Base-by-base conservation (phyloP, 1,140 invertebrate species). In the Reticulitermes speratus region DNA sequence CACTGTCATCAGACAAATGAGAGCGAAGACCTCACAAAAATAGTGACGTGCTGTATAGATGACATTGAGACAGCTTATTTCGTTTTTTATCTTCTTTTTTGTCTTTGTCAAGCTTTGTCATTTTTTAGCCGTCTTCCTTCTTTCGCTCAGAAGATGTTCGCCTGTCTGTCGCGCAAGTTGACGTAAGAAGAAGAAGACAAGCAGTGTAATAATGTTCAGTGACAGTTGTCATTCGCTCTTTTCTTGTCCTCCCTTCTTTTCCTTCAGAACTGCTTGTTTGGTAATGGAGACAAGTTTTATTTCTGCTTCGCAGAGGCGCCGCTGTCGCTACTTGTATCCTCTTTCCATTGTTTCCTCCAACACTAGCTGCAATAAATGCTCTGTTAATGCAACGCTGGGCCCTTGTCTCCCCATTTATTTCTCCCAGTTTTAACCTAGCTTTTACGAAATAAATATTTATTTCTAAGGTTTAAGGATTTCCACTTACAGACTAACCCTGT, bases 181-280 rank as follows among this genome's bases (percentile, higher is more conserved):
- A 86, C 86, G 55, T 69, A 82, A 84, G 86, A 86, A 86, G 81
- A 86, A 84, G 86, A 59, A 86, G 45, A 86, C 86, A 86, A 86
- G 86, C 69, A 86, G 82, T 75, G 87, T 87, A 87, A 87, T 87
- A 87, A 87, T 87, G 87, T 86, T 85, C 87, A 81, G 84, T 87
- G 87, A 87, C 87, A 87, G 84, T 86, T 86, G 87, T 87, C 87
- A 87, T 55, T 87, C 86, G 55, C 55, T 84, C 84, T 82, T 32
- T 85, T 81, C 32, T n/a, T 75, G 52, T 45, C 59, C 52, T 75
- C 86, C 84, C 81, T 81, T 52, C 86, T 86, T 44, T 85, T 85
- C 85, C 44, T 86, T 86, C 59, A 83, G 38, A 32, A 38, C 86
- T 59, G 44, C 86, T 75, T 75, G 65, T 75, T 75, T 75, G 65